Evolutionary conservation across 1,140 invertebrate species (phyloP), one percentile per base, ranked within the genome.

Genomic region (Microplitis demolitor): DNA sequence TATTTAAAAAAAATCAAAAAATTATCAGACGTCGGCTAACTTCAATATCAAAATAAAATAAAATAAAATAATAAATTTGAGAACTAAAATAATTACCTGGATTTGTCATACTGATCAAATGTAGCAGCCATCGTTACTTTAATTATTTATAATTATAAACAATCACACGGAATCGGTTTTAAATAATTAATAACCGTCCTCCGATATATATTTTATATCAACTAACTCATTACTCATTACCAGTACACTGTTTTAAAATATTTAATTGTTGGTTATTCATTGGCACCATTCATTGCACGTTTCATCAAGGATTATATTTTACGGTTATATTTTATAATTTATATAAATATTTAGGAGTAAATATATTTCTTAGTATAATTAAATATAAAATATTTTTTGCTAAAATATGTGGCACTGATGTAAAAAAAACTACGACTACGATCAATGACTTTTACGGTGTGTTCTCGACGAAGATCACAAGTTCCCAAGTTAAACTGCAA

Each of bases 91-190:
- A 51, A 77, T 79, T 85, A 93, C 92, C 91, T 93, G 79, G 88
- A 88, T 84, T 89, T 91, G 83, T 93, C 92, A 86, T 91, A 91
- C 74, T 91, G 91, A 88, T 93, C 91, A 84, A 93, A 93, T 58
- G 90, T 89, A 76, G 88, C 89, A 81, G 90, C 90, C 88, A 92
- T 92, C 75, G 77, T 77, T 73, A 63, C 33, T 3, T 51, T 45
- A 31, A 13, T 61, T 56, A 56, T 24, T 54, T 60, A 58, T 53
- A 61, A 51, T 60, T 66, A 50, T 14, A 63, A 39, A 45, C 45
- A 72, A 67, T 66, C 45, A 37, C 16, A 54, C 13, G 24, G 35
- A 14, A 56, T 60, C 54, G 6, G 34, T 61, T 58, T 72, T 34
- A 61, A 67, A 66, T 60, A 66, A 45, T 8, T 11, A 45, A 45